A percentile compares a stretch with the other conserved stretches of the same genome.
These are phyloP conservation scores for Ichneumon xanthorius DNA, from an alignment of 2,888 invertebrate genomes.

Conservation along the genomic window DNA sequence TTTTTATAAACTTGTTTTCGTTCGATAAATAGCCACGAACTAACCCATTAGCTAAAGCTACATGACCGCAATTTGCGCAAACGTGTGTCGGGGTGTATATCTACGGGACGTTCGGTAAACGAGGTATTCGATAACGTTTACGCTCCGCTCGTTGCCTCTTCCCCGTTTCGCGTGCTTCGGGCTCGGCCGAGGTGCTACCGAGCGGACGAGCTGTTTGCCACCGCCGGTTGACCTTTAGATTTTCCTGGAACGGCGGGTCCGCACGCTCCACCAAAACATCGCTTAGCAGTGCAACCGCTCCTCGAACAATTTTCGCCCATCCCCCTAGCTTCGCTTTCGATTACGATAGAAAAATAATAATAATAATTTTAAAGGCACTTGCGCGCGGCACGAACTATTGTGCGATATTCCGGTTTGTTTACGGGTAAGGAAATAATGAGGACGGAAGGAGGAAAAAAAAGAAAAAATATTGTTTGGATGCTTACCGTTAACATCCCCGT, in stretches of 20 bases:
- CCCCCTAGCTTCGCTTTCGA: not conserved
- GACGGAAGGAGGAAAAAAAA: not conserved
- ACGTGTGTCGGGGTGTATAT: not conserved
- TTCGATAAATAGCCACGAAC: not conserved
- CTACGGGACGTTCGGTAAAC: slow-evolving; percentile 11
- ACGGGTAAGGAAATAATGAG: slow-evolving; percentile 45
- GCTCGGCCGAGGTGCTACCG: not conserved
- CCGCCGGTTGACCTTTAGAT: slow-evolving; percentile 3
- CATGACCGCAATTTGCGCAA: slow-evolving; percentile 15
- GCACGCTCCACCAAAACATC: not conserved
- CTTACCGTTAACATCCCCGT: slow-evolving; percentile 13
- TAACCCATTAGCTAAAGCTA: slow-evolving; percentile 8
- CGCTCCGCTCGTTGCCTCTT: slow-evolving; percentile 4
- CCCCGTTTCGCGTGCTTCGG: slow-evolving; percentile 3
- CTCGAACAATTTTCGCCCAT: not conserved
- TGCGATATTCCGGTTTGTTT: slow-evolving; percentile 19
- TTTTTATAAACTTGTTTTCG: not conserved
- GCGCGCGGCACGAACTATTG: not conserved
- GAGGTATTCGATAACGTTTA: slow-evolving; percentile 13
- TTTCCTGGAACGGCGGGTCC: not conserved
- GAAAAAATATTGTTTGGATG: slow-evolving; percentile 18
- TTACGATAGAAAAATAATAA: not conserved
- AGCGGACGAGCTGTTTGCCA: slow-evolving; percentile 4
- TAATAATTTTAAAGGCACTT: not conserved
- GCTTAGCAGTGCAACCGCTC: not conserved